A percentile compares a stretch with the other conserved stretches of the same genome.
phyloP scores from a whole-genome alignment of 2,113 vertebrate genomes.

The Ptyas mucosa region DNA sequence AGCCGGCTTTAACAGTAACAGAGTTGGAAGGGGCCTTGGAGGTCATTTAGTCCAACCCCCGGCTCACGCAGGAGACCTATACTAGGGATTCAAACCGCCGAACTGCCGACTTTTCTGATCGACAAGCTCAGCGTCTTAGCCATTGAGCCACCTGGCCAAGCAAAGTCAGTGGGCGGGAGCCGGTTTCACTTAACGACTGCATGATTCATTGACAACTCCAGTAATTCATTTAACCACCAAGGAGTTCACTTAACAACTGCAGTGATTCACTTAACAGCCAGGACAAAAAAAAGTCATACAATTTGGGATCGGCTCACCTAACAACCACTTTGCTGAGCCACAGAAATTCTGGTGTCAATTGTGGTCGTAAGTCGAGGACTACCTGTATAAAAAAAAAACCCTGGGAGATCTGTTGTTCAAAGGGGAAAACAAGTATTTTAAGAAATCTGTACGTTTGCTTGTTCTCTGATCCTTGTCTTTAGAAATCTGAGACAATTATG shows the following conservation, averaged over 20 bases:
- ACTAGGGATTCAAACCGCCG: too few relatives aligned
- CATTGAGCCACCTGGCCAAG: too few relatives aligned
- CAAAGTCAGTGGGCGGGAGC: background rate
- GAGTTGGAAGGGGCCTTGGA: too few relatives aligned
- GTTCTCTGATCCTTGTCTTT: background rate
- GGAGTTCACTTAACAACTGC: too few relatives aligned
- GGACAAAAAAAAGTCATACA: background rate
- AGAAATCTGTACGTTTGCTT: background rate
- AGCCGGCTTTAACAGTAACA: too few relatives aligned
- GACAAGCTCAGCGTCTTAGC: too few relatives aligned
- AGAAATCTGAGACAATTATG: background rate
- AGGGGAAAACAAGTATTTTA: background rate
- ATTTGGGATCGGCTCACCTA: background rate
- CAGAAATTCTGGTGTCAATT: background rate
- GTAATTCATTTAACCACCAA: background rate
- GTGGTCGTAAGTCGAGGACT: background rate
- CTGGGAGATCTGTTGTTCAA: background rate
- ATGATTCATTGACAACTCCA: background rate
- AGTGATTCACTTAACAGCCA: background rate
- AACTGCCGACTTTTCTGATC: too few relatives aligned
- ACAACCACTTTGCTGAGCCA: background rate
- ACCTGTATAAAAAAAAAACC: background rate
- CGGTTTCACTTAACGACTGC: background rate
- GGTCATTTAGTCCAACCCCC: too few relatives aligned
- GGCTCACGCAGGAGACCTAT: too few relatives aligned